A percentile compares a stretch with the other conserved stretches of the same genome.
These are phyloP conservation scores for Spilosoma lubricipeda DNA, from an alignment of 2,888 invertebrate species.

Conservation along the genomic window DNA sequence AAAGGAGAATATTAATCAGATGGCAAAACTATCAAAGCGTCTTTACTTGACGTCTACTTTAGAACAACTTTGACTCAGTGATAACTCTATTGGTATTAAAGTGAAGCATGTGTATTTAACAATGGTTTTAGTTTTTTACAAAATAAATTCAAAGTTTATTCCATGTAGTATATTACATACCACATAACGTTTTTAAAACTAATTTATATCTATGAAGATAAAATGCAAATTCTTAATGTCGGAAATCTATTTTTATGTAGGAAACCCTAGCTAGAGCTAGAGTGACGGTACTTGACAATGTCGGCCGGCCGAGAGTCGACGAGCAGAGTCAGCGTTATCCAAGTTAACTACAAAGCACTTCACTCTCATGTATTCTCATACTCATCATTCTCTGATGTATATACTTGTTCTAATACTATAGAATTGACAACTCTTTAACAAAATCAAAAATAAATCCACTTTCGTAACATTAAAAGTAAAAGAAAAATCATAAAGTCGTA, in stretches of 20 bases:
- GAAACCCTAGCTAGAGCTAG: constrained; percentile 38
- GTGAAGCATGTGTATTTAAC: too few relatives aligned
- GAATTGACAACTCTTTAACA: constrained; percentile 19
- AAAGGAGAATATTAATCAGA: not conserved
- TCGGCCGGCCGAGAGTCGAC: constrained; percentile 45
- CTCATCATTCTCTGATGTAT: constrained; percentile 33
- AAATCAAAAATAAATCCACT: constrained; percentile 5
- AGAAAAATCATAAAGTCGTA: constrained; percentile 12
- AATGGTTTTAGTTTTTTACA: not conserved
- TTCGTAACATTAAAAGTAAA: constrained; percentile 13
- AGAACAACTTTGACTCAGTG: not conserved
- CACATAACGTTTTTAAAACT: too few relatives aligned
- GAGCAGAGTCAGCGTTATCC: constrained; percentile 50
- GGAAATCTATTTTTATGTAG: not conserved
- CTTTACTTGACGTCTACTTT: not conserved
- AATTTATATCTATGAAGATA: not conserved
- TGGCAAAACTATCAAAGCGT: not conserved
- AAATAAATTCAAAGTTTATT: not conserved
- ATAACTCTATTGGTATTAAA: not conserved
- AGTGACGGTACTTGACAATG: constrained; percentile 37
- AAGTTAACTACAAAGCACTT: constrained; percentile 47
- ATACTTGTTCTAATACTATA: constrained; percentile 4
- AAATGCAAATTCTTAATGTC: not conserved
- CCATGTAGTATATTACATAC: too few relatives aligned
- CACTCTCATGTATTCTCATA: constrained; percentile 61